phyloP scores from a whole-genome alignment of 2,113 vertebrate species.

The Potamarius usumacintae region DNA sequence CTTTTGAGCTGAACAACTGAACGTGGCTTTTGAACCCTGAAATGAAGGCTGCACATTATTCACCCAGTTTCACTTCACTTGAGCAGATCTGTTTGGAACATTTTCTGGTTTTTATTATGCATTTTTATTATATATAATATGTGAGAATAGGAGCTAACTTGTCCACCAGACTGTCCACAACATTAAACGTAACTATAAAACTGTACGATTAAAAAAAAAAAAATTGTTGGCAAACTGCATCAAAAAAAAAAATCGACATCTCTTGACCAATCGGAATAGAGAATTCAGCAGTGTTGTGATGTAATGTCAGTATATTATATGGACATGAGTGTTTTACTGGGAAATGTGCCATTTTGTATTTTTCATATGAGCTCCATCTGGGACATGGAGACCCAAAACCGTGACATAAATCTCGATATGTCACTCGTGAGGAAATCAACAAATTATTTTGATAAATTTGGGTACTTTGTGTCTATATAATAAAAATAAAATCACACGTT shows the following conservation, averaged over 20 bases:
- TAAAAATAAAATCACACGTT: too few species aligned
- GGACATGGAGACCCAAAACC: too few species aligned
- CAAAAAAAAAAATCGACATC: not conserved
- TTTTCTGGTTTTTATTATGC: not conserved
- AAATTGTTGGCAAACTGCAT: not conserved
- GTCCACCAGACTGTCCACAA: not conserved
- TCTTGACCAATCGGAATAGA: not conserved
- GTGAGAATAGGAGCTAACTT: not conserved
- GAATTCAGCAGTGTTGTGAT: not conserved
- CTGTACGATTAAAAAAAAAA: not conserved
- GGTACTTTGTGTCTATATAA: too few species aligned
- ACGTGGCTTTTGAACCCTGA: slow-evolving; percentile 48
- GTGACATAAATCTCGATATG: too few species aligned
- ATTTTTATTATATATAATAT: not conserved
- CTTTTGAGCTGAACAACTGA: not conserved
- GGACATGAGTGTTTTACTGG: too few species aligned
- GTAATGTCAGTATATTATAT: not conserved
- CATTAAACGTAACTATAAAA: not conserved
- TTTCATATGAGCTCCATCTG: too few species aligned
- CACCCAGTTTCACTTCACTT: not conserved
- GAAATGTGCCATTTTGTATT: too few species aligned
- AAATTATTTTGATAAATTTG: too few species aligned
- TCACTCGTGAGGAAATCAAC: too few species aligned
- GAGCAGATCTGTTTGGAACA: not conserved
- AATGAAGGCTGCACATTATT: not conserved